Conservation (phyloP, 1,140 invertebrate species). For the Pachypeltis micranthus region DNA sequence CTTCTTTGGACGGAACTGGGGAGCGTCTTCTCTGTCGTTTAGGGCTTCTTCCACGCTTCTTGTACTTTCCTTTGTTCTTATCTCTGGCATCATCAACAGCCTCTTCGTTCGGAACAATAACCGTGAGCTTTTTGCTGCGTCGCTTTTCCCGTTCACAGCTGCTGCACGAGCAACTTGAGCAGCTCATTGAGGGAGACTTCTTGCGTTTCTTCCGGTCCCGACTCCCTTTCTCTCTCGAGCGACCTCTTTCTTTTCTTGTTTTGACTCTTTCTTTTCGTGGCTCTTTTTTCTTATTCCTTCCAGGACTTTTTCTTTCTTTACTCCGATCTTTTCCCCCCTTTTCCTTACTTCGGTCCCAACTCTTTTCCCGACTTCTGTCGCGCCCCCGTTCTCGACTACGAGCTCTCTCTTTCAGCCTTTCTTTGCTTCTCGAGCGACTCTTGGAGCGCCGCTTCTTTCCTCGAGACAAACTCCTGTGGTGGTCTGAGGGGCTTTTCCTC, state of each 20-base stretch:
- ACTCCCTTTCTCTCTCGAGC: conserved; percentile 16
- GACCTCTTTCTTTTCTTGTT: conserved; percentile 17
- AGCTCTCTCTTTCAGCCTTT: conserved; percentile 32
- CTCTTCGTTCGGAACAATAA: conserved; percentile 43
- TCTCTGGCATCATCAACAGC: conserved; percentile 35
- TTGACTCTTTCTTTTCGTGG: conserved; percentile 19
- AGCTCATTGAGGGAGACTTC: conserved; percentile 19
- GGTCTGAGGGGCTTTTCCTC: not conserved
- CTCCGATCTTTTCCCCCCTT: conserved; percentile 27
- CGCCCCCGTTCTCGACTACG: conserved; percentile 23
- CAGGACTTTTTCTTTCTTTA: conserved; percentile 25
- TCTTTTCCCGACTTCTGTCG: conserved; percentile 16
- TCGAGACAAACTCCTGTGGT: conserved; percentile 12
- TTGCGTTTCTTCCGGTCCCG: conserved; percentile 2
- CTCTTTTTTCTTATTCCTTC: conserved; percentile 19
- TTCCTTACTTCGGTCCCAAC: conserved; percentile 23
- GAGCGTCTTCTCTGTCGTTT: conserved; percentile 39
- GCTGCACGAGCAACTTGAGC: conserved; percentile 22
- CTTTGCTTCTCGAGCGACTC: conserved; percentile 20
- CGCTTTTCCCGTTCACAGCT: conserved; percentile 19
- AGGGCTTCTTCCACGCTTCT: conserved; percentile 32
- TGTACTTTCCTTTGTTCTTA: conserved; percentile 43
- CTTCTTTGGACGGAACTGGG: conserved; percentile 66
- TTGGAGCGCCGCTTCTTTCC: conserved; percentile 23
- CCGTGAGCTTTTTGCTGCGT: conserved; percentile 38